Evolutionary conservation across 1,140 invertebrate species (phyloP), one percentile per base, ranked within the genome.

Genomic region (Zaprionus tsacasi): DNA sequence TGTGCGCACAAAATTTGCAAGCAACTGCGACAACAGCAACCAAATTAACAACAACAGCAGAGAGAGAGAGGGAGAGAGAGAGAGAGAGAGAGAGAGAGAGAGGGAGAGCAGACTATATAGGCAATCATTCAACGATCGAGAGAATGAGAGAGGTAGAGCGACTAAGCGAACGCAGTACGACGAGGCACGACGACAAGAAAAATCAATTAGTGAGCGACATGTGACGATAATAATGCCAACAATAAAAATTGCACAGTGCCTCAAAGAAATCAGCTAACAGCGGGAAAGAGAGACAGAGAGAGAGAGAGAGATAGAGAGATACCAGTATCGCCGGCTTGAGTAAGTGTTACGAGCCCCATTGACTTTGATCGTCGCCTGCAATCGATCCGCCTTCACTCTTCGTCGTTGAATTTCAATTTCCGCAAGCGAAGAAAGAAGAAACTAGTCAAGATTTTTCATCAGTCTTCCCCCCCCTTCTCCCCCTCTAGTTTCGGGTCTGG

Each of bases 141-240:
- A 10, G 40, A 63, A 6, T 21, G 50, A 38, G 6, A 43, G 35
- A 43, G 36, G 38, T 59, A 43, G 70, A 52, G 50, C 57, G 40
- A 65, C 36, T 33, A 21, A 76, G 52, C 64, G 56, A 69, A 48
- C 67, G 74, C 21, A 21, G 21, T 67, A 60, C 76, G 63, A 66
- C 81, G 76, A 81, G 82, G 82, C 90, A 91, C 21, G 82, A 82
- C 91, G 90, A 92, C 91, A 92, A 88, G 91, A 90, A 92, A 92
- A 92, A 92, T 92, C 91, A 92, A 92, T 92, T 92, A 92, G 91
- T 81, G 91, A 92, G 79, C 85, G 91, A 92, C 91, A 82, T 92
- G 61, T 92, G 91, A 91, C 91, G 91, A 92, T 91, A 92, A 92
- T 92, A 89, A 81, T 87, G 81, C 82, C 79, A 89, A 89, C 85